These are phyloP conservation scores for Lasius platythorax DNA, from an alignment of 2,888 invertebrate genomes.

Conservation along the genomic window DNA sequence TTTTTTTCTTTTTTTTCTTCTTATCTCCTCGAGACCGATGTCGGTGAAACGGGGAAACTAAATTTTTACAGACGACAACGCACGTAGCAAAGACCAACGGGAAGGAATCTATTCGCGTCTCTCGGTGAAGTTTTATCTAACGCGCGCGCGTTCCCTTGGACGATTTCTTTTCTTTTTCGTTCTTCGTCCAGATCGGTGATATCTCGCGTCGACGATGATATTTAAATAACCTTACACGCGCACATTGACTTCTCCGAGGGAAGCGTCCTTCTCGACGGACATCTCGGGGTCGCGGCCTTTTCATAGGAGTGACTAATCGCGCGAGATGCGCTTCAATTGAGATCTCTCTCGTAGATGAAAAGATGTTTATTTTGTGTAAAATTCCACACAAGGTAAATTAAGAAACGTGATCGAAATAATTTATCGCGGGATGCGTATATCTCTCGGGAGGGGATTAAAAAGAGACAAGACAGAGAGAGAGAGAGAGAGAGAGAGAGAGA, in stretches of 20 bases:
- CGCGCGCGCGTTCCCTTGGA: background rate
- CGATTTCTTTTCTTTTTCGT: background rate
- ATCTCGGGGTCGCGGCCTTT: slow-evolving; percentile 60
- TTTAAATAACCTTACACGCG: slow-evolving; percentile 58
- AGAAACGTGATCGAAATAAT: slow-evolving; percentile 6
- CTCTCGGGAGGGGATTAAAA: background rate
- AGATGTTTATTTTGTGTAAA: background rate
- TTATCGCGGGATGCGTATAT: background rate
- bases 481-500: background rate
- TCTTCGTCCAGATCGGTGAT: slow-evolving; percentile 2
- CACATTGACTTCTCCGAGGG: slow-evolving; percentile 49
- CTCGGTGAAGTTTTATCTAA: background rate
- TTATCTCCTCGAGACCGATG: background rate
- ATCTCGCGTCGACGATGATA: slow-evolving; percentile 42
- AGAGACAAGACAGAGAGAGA: background rate
- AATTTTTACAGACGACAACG: slow-evolving; percentile 17
- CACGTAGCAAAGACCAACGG: background rate
- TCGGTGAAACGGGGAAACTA: background rate
- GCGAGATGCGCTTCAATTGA: background rate
- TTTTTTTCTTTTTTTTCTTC: background rate
- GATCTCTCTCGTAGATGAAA: background rate
- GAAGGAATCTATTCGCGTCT: background rate
- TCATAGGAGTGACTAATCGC: slow-evolving; percentile 58
- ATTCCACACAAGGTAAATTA: background rate
- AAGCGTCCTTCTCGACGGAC: slow-evolving; percentile 45